phyloP scores from a whole-genome alignment of 2,888 invertebrate genomes.

The Aricia artaxerxes region DNA sequence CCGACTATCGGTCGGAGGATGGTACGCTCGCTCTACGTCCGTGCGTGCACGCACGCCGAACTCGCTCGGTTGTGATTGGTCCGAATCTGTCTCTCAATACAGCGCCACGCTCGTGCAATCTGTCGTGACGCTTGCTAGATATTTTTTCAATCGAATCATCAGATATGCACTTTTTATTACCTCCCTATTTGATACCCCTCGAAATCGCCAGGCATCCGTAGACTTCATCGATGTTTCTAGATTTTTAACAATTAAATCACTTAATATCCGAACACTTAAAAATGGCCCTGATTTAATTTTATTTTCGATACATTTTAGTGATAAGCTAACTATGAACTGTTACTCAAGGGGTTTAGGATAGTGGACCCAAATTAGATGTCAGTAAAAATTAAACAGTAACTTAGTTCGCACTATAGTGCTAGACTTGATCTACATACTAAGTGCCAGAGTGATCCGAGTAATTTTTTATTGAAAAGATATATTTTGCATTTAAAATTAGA shows the following conservation, averaged over 20 bases:
- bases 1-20: slow-evolving; percentile 78
- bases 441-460: slow-evolving; percentile 4
- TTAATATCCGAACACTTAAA: slow-evolving; percentile 37
- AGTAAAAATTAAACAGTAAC: background rate
- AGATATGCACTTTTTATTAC: slow-evolving; percentile 42
- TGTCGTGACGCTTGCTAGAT: slow-evolving; percentile 47
- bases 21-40: slow-evolving; percentile 62
- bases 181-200: slow-evolving; percentile 32
- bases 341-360: background rate
- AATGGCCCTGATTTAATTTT: slow-evolving; percentile 26
- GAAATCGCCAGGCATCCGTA: slow-evolving; percentile 37
- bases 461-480: background rate
- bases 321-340: slow-evolving; percentile 27
- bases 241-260: slow-evolving; percentile 37
- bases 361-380: slow-evolving; percentile 26
- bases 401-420: background rate
- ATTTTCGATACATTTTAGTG: slow-evolving; percentile 33
- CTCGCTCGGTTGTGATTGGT: slow-evolving; percentile 35
- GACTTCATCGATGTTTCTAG: slow-evolving; percentile 43
- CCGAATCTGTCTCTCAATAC: slow-evolving; percentile 49
- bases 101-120: slow-evolving; percentile 52
- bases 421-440: background rate
- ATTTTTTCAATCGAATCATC: slow-evolving; percentile 38
- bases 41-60: slow-evolving; percentile 19
- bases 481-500: background rate